A percentile compares a stretch with the other conserved stretches of the same genome.
Evolutionary conservation across 2,113 vertebrate genomes (phyloP).

Genomic region (Cephalopholis sonnerati): DNA sequence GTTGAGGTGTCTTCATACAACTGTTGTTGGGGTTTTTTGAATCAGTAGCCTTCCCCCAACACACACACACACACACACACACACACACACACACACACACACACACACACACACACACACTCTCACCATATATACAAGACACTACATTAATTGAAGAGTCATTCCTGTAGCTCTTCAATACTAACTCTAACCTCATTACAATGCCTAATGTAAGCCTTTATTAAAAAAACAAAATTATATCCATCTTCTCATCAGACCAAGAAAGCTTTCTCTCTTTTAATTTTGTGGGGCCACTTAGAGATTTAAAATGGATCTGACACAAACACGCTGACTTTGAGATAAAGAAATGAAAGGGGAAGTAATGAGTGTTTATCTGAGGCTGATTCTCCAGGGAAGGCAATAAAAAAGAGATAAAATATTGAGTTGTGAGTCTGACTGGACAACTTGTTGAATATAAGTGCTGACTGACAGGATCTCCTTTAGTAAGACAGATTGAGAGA

Average conservation of each 20-base stretch:
- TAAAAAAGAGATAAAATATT: not conserved
- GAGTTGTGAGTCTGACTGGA: not conserved
- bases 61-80: too few species aligned
- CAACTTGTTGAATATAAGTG: not conserved
- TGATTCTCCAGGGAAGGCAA: not conserved
- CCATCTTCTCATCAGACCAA: not conserved
- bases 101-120: too few species aligned
- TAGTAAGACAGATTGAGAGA: slow-evolving; percentile 12
- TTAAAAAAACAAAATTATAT: not conserved
- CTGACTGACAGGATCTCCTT: slow-evolving; percentile 1
- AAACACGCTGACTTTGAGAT: not conserved
- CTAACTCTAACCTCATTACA: not conserved
- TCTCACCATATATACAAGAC: not conserved
- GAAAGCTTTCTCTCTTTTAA: not conserved
- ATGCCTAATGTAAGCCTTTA: not conserved
- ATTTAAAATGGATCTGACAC: not conserved
- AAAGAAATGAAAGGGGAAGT: slow-evolving; percentile 14
- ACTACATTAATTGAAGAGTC: not conserved
- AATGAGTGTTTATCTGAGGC: not conserved
- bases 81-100: too few species aligned
- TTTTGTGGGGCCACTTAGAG: not conserved
- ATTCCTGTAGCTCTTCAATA: not conserved
- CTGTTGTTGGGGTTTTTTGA: not conserved
- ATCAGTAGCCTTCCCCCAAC: not conserved
- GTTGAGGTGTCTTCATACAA: slow-evolving; percentile 47